Evolutionary conservation across 92 coral and sea anemone genomes (phyloP).

Genomic region (Paramuricea clavata): DNA sequence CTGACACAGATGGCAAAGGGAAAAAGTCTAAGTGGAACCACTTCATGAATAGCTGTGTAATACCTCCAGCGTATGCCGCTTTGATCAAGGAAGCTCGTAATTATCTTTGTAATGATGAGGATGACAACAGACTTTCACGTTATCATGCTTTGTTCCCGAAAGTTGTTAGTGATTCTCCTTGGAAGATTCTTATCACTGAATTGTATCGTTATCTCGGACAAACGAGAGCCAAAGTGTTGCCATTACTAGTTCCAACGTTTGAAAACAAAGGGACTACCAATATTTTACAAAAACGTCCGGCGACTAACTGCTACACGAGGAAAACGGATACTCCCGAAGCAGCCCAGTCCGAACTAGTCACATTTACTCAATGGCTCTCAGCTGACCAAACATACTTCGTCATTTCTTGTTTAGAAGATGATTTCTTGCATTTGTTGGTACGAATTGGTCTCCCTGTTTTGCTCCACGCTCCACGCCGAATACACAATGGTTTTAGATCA

Average conservation of each 20-base stretch:
- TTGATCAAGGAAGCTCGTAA: conserved; percentile 22
- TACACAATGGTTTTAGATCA: conserved; percentile 68
- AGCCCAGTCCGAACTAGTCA: not conserved
- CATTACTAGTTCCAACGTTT: conserved; percentile 43
- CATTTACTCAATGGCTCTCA: conserved; percentile 8
- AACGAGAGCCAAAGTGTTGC: not conserved
- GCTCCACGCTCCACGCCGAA: conserved; percentile 69
- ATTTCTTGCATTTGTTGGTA: conserved; percentile 61
- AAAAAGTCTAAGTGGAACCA: not conserved
- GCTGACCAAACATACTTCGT: conserved; percentile 21
- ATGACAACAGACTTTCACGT: not conserved
- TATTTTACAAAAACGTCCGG: not conserved
- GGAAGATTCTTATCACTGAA: not conserved
- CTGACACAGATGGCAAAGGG: not conserved
- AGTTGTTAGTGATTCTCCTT: not conserved
- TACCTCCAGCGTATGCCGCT: conserved; percentile 4
- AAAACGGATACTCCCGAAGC: not conserved
- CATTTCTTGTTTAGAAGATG: not conserved
- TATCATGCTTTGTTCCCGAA: conserved; percentile 19
- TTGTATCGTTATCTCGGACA: not conserved
- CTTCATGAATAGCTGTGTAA: not conserved
- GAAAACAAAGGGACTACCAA: conserved; percentile 37
- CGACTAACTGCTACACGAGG: no score
- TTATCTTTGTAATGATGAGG: not conserved
- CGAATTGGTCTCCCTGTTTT: conserved; percentile 80